Conservation (phyloP, 2,888 invertebrate species). For the Hermodice carunculata region DNA sequence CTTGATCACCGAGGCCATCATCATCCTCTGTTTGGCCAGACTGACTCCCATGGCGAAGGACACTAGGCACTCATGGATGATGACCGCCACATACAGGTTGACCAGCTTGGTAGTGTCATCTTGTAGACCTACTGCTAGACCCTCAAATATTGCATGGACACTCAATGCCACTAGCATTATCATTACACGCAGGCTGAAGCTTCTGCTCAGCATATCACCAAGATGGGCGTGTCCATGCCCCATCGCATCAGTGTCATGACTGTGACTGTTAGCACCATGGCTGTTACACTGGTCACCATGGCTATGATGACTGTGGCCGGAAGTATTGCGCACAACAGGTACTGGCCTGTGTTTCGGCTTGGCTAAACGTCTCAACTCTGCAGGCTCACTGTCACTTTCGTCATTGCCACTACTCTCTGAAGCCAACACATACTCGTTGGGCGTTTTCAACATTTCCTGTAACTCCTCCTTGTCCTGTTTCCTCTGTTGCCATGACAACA, state of each 20-base stretch:
- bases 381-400: constrained; percentile 7
- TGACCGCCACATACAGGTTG: constrained; percentile 61
- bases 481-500: constrained; percentile 27
- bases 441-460: constrained; percentile 5
- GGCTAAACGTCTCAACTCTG: neutral
- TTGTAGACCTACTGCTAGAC: constrained; percentile 66
- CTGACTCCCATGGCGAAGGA: constrained; percentile 65
- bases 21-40: constrained; percentile 50
- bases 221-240: constrained; percentile 42
- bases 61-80: constrained; percentile 63
- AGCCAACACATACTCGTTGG: neutral
- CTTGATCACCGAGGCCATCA: constrained; percentile 41
- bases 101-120: constrained; percentile 45
- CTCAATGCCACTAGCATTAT: constrained; percentile 63
- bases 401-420: constrained; percentile 6
- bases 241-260: neutral
- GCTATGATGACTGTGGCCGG: neutral
- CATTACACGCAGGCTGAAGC: constrained; percentile 47
- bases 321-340: neutral
- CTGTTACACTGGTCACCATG: neutral
- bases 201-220: constrained; percentile 19
- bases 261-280: constrained; percentile 3
- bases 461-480: neutral
- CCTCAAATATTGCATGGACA: constrained; percentile 67
- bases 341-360: no score